Evolutionary conservation across 2,113 vertebrate species (phyloP).

Genomic region (Laticauda laticaudata): DNA sequence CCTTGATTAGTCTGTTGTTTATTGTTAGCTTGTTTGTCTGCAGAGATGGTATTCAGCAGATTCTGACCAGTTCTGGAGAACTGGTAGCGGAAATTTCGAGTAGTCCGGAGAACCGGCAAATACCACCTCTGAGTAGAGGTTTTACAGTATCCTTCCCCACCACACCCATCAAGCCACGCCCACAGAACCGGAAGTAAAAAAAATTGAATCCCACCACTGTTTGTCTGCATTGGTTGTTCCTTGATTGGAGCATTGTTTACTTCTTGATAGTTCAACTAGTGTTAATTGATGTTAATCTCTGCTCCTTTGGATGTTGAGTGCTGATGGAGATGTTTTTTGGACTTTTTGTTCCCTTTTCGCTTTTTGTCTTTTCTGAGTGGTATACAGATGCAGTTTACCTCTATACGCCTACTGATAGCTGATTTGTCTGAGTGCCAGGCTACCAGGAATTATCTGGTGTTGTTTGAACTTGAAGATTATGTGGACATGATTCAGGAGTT

Average conservation of each 20-base stretch:
- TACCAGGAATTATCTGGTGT: neutral
- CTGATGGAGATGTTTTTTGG: neutral
- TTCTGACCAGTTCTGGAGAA: too few species aligned
- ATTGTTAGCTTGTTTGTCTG: neutral
- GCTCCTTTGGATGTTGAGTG: neutral
- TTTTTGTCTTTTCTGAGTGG: neutral
- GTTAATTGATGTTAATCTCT: neutral
- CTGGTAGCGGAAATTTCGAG: too few species aligned
- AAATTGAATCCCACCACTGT: too few species aligned
- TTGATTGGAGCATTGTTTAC: neutral
- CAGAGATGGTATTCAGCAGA: neutral
- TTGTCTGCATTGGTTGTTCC: neutral
- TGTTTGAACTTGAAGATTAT: neutral
- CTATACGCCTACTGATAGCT: neutral
- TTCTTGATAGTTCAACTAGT: neutral
- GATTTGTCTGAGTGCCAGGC: neutral
- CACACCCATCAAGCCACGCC: too few species aligned
- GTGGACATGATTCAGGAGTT: neutral
- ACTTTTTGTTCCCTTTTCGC: neutral
- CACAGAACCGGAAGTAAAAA: too few species aligned
- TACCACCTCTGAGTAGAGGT: too few species aligned
- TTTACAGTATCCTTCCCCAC: too few species aligned
- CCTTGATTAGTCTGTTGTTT: neutral
- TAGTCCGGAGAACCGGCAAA: too few species aligned
- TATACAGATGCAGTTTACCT: neutral